Evolutionary conservation across 1,140 invertebrate species (phyloP), one percentile per base, ranked within the genome.

Genomic region (Heliconius hewitsoni): DNA sequence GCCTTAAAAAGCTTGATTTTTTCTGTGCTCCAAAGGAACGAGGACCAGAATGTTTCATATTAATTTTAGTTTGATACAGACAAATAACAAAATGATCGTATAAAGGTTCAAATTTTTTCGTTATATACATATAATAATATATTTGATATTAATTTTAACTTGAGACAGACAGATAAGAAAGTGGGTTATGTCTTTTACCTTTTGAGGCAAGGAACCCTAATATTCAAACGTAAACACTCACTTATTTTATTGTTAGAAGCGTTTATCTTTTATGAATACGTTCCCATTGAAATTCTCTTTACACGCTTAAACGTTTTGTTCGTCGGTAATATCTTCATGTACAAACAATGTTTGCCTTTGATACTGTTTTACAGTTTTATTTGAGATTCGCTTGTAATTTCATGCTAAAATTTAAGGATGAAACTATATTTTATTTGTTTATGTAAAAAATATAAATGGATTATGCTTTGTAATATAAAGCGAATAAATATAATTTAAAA

Each of bases 241-340:
- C 60, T 46, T 46, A 66, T 27, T 74, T 37, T 30, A 75, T 75
- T 74, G 50, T 60, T 75, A n/a, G 39, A 75, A 75, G 19, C 34
- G 74, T 75, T 75, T 75, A 75, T 76, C 74, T 72, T 72, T 66
- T 66, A 66, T 66, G 60, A 30, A 66, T 66, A 66, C 60, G 60
- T 66, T 13, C 60, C 60, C 23, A 66, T 66, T 66, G 60, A 66
- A 66, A 66, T 66, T 66, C 60, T 30, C 60, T 66, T 66, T 66
- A 66, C 30, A 66, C 11, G 11, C 27, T 66, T 66, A 66, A 66
- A 16, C n/a, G 11, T 30, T 66, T 66, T 30, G 27, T 66, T 66
- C 27, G 60, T 66, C 60, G 60, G 55, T 27, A 66, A 66, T 66
- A 6, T 66, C 60, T 66, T 66, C 13, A 66, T 66, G 0, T 66